These are phyloP conservation scores for Diplosoma virens DNA, from an alignment of 23 tunicate genomes.

Conservation along the genomic window DNA sequence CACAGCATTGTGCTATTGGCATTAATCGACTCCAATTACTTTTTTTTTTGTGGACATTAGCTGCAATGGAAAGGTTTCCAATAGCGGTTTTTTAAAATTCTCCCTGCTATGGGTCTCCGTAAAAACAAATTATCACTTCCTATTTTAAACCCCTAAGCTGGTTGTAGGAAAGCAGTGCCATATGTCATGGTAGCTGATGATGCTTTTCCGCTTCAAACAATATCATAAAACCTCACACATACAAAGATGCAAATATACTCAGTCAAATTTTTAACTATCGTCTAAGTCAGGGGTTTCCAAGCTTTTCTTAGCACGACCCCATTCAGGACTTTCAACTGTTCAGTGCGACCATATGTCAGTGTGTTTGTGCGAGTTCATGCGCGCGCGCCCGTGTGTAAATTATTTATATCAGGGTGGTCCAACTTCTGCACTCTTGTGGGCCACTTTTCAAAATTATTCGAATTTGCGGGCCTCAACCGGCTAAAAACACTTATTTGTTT, in stretches of 20 bases:
- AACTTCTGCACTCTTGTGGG: too few relatives aligned
- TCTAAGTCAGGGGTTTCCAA: not conserved
- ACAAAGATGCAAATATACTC: not conserved
- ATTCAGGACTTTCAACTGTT: too few relatives aligned
- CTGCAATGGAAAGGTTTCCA: constrained; percentile 10
- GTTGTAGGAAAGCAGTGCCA: not conserved
- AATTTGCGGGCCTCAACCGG: too few relatives aligned
- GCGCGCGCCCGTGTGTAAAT: too few relatives aligned
- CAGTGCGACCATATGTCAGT: too few relatives aligned
- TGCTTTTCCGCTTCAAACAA: constrained; percentile 27
- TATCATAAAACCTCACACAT: not conserved
- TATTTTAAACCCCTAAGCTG: not conserved
- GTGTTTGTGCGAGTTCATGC: too few relatives aligned
- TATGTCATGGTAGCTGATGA: constrained; percentile 24
- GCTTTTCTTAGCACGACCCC: too few relatives aligned
- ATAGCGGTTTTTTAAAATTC: not conserved
- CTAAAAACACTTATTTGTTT: too few relatives aligned
- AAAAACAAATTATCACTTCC: constrained; percentile 1
- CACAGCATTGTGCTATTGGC: constrained; percentile 25
- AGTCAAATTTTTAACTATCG: constrained; percentile 15
- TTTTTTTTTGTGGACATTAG: constrained; percentile 12
- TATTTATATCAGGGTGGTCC: too few relatives aligned
- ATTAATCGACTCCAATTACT: constrained; percentile 7
- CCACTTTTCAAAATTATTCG: too few relatives aligned
- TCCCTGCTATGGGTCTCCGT: not conserved